Base-by-base conservation (phyloP, 2,797 vertebrate species). In the Remorina albescens region DNA sequence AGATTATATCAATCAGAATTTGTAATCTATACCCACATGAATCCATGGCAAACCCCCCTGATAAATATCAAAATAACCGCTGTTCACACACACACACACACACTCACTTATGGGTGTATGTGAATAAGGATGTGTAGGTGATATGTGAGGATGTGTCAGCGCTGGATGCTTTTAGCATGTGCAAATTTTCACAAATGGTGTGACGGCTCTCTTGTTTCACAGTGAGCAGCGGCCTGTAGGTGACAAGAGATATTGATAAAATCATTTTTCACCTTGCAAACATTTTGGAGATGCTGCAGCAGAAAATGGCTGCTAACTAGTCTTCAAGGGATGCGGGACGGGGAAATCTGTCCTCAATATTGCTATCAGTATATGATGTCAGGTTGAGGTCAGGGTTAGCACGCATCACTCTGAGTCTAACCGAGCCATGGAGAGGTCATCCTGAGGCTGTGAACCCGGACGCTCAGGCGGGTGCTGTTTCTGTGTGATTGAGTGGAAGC, bases 301-400 rank as follows among this genome's bases (percentile, higher is more conserved):
- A 80, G 81, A 77, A 91, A 88, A 91, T 86, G 71, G 60, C 67
- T 50, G 69, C 77, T 88, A 84, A 88, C 85, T 85, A 71, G 69
- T 84, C 57, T 74, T 87, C 71, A 77, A 84, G 84, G 84, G 82
- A 74, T 83, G 59, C 63, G 55, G 56, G 54, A 69, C 80, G 67
- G 68, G 65, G 49, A 67, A 51, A 57, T 81, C 61, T 25, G 63
- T 73, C 42, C 2, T 30, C 80, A 66, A 83, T 74, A 53, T 64
- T 46, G 71, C 82, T 83, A 79, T 87, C 85, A 83, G 36, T 66
- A 66, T 71, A 18, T 1, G 8, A 60, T 50, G 65, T 84, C 53
- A 76, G 25, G 47, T 19, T 34, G 71, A 81, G 86, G 89, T 86
- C 90, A 87, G 83, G 84, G 82, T 81, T 67, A 79, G 79, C 64